A percentile compares a stretch with the other conserved stretches of the same genome.
phyloP scores from a whole-genome alignment of 2,797 vertebrate genomes.

The Notolabrus celidotus region DNA sequence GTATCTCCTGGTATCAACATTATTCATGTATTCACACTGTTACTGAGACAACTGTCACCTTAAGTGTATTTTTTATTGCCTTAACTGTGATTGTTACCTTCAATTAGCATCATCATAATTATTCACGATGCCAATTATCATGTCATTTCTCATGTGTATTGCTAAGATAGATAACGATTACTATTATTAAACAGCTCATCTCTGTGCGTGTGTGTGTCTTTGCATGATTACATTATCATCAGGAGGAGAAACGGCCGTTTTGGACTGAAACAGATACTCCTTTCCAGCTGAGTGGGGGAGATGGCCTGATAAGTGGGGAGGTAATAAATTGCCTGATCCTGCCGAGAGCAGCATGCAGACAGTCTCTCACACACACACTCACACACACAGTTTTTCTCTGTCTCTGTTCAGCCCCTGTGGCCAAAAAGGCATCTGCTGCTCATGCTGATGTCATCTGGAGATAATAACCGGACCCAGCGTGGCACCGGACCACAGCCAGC shows the following conservation, averaged over 20 bases:
- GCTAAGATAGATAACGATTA: slow-evolving; percentile 40
- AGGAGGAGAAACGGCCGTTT: slow-evolving; percentile 44
- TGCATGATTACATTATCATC: slow-evolving; percentile 54
- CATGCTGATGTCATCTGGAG: slow-evolving; percentile 85
- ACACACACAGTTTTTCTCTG: slow-evolving; percentile 10
- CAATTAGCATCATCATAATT: slow-evolving; percentile 57
- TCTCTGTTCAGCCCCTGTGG: slow-evolving; percentile 64
- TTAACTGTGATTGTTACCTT: slow-evolving; percentile 26
- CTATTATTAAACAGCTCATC: slow-evolving; percentile 43
- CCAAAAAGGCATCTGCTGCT: slow-evolving; percentile 84
- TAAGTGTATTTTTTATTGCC: slow-evolving; percentile 29
- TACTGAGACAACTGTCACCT: slow-evolving; percentile 14
- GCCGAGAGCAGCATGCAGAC: slow-evolving; percentile 63
- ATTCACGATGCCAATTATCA: slow-evolving; percentile 63
- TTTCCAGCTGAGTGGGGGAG: slow-evolving; percentile 53
- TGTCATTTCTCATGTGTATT: slow-evolving; percentile 22
- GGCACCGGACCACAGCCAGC: slow-evolving; percentile 74
- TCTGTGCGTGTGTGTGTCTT: slow-evolving; percentile 1
- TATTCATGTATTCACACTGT: slow-evolving; percentile 10
- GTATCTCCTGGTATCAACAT: slow-evolving; percentile 16
- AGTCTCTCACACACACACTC: slow-evolving; percentile 15
- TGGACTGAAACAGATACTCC: slow-evolving; percentile 56
- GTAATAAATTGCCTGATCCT: slow-evolving; percentile 77
- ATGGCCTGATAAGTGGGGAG: slow-evolving; percentile 73
- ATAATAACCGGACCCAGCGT: slow-evolving; percentile 82